phyloP scores from a whole-genome alignment of 2,888 invertebrate genomes.

The Thera britannica region DNA sequence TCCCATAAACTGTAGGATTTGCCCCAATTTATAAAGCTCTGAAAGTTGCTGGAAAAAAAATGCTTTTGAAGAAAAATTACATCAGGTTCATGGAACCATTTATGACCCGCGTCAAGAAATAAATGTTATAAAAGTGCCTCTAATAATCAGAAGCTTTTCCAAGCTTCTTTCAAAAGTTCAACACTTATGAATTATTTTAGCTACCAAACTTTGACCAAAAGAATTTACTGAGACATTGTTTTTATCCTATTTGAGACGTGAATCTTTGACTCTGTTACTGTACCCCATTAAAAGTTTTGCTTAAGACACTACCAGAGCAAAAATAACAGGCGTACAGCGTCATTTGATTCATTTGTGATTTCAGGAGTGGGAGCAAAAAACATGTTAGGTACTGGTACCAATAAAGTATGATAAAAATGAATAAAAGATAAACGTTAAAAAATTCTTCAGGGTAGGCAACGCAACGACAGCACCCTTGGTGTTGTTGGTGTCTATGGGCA shows the following conservation, averaged over 20 bases:
- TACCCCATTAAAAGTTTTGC: slow-evolving; percentile 49
- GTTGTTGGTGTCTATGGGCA: too few relatives aligned
- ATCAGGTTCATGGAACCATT: background rate
- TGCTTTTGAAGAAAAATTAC: background rate
- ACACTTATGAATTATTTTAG: slow-evolving; percentile 29
- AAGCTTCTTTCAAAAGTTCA: slow-evolving; percentile 19
- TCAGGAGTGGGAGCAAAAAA: too few relatives aligned
- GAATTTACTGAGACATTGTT: slow-evolving; percentile 22
- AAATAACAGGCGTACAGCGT: background rate
- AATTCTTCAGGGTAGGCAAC: too few relatives aligned
- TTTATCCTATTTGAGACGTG: slow-evolving; percentile 22
- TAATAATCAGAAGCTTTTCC: background rate
- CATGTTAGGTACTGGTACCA: too few relatives aligned
- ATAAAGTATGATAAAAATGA: too few relatives aligned
- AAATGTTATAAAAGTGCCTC: background rate
- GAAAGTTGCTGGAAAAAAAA: slow-evolving; percentile 1
- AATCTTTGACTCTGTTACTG: slow-evolving; percentile 27
- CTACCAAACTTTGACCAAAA: slow-evolving; percentile 8
- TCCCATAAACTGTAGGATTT: slow-evolving; percentile 18
- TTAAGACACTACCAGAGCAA: slow-evolving; percentile 34
- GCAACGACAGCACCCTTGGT: too few relatives aligned
- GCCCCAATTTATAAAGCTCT: slow-evolving; percentile 11
- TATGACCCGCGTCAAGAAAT: background rate
- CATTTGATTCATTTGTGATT: background rate
- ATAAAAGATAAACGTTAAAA: too few relatives aligned